Conservation (phyloP, 2,113 vertebrate genomes). For the Cephalopterus ornatus region DNA sequence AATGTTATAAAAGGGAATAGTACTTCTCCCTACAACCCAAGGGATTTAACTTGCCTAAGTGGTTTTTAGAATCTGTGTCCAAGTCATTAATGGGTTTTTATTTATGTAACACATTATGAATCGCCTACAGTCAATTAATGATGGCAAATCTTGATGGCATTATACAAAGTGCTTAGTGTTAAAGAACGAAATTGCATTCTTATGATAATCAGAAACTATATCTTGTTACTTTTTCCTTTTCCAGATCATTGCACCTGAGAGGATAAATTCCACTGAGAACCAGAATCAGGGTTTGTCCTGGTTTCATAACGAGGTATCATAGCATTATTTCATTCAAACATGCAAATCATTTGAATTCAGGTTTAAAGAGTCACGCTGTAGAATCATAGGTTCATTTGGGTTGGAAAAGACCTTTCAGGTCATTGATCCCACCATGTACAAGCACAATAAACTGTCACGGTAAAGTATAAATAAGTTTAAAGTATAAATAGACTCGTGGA, state of each 20-base stretch:
- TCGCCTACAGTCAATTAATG: not conserved
- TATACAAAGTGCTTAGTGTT: not conserved
- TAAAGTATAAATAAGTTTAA: not conserved
- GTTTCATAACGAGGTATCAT: not conserved
- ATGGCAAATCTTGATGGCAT: not conserved
- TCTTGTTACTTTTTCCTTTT: not conserved
- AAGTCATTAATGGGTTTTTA: not conserved
- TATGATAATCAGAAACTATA: not conserved
- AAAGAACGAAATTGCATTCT: not conserved
- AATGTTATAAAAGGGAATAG: not conserved
- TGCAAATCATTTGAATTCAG: not conserved
- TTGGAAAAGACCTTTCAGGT: not conserved
- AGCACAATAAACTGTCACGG: not conserved
- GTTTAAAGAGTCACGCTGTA: not conserved
- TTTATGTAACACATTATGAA: not conserved
- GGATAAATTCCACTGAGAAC: not conserved
- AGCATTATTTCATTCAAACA: not conserved
- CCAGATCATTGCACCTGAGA: not conserved
- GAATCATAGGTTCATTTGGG: not conserved
- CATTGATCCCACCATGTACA: accelerated
- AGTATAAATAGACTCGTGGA: not conserved
- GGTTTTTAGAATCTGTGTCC: not conserved
- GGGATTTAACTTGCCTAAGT: not conserved
- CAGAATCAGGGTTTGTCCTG: not conserved
- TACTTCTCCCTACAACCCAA: not conserved